Base-by-base conservation (phyloP, 2,888 invertebrate species). In the Mesorhabditis sp. region DNA sequence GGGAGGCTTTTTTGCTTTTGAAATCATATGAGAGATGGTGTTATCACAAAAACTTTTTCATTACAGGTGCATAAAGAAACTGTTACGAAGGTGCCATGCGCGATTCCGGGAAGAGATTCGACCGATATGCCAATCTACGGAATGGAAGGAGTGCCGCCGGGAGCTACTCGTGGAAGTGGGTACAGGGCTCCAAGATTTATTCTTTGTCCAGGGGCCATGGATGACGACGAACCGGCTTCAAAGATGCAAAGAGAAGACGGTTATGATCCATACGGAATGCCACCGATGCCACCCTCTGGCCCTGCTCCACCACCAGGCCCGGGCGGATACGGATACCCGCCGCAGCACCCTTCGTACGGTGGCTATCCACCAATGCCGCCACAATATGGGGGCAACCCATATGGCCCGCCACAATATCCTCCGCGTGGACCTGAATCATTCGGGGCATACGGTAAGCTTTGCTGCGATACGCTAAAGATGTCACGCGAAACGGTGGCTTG, bases 111-210 rank as follows among this genome's bases (percentile, higher is more conserved):
- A 88, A 91, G 97, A 87, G 94, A 94, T 86, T 95, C 95, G 89
- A 95, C 95, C 87, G 96, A 97, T 89, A 93, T 99, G 87, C 98
- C 98, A 90, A 97, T 98, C 86, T 99, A 98, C 90, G 98, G 98
- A 80, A 98, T 99, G 97, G 97, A 98, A 90, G 98, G 98, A 82
- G 97, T 98, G 85, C 98, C 98, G 45, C 91, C 93, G 69, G 93
- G 92, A 50, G 74, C 77, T 0, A 74, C 75, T 61, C 70, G 79
- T 42, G 79, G 80, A 76, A 69, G 74, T 72, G 67, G 67, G 64
- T 62, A 28, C 28, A 28, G 28, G 28, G 28, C 28, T 28, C 28
- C 28, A 28, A 28, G 28, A 28, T 28, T 28, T 28, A 28, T 28
- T 28, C 2, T 28, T 28, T 28, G 28, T 28, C 28, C 28, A 28